These are phyloP conservation scores for Ecliptopera silaceata DNA, from an alignment of 2,888 invertebrate genomes.

Conservation along the genomic window DNA sequence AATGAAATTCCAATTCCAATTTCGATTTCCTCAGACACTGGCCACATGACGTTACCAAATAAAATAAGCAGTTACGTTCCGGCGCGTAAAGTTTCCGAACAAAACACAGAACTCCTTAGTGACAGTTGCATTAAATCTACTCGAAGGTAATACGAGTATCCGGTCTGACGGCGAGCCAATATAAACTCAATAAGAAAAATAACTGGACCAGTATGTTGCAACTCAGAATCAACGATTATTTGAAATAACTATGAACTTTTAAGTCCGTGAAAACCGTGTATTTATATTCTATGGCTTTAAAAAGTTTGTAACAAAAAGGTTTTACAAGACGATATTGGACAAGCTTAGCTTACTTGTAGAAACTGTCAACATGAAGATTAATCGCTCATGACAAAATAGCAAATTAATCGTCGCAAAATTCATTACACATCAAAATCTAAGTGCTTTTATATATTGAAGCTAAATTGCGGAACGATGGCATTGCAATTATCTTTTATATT, in stretches of 20 bases:
- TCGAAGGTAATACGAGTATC: slow-evolving; percentile 37
- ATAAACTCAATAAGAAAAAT: not conserved
- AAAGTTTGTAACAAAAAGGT: too few species aligned
- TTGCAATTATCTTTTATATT: slow-evolving; percentile 12
- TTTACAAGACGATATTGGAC: too few species aligned
- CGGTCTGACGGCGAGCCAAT: slow-evolving; percentile 33
- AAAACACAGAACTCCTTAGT: slow-evolving; percentile 29
- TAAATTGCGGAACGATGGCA: not conserved
- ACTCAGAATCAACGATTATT: too few species aligned
- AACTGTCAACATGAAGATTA: too few species aligned
- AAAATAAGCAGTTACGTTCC: slow-evolving; percentile 20
- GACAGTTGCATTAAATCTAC: slow-evolving; percentile 37
- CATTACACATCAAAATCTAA: not conserved
- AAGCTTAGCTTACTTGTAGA: too few species aligned
- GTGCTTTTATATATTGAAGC: not conserved
- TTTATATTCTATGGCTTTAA: too few species aligned
- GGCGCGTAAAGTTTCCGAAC: slow-evolving; percentile 26
- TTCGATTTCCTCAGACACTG: slow-evolving; percentile 21
- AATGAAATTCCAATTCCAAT: slow-evolving; percentile 20
- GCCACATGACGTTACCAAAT: slow-evolving; percentile 24
- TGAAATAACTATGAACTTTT: too few species aligned
- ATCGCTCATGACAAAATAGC: too few species aligned
- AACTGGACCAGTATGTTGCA: slow-evolving; percentile 10
- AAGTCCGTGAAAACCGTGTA: too few species aligned
- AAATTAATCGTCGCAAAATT: too few species aligned